Conservation (phyloP, 2,113 vertebrate species). For the Passer domesticus region DNA sequence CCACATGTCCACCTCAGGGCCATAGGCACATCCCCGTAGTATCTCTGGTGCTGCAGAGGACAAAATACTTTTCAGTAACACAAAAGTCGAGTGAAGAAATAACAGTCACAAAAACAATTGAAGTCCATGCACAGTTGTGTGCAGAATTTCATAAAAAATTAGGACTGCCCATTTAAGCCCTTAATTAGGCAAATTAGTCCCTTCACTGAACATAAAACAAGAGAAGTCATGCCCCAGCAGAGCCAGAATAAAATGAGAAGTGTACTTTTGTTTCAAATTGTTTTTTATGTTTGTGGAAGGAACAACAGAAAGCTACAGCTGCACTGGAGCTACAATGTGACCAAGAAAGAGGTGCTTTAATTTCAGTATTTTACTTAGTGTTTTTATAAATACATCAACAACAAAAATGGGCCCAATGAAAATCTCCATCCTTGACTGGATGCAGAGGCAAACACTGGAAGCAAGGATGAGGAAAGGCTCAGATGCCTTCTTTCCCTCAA, state of each 20-base stretch:
- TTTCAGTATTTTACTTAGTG: neutral
- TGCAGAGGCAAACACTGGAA: neutral
- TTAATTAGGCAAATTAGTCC: neutral
- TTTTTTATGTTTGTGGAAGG: neutral
- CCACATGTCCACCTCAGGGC: constrained; percentile 92
- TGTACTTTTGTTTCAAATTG: neutral
- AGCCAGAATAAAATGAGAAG: neutral
- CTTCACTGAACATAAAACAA: neutral
- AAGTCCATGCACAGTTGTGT: fast-evolving
- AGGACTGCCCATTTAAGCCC: neutral
- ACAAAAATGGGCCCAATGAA: neutral
- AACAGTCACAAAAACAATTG: neutral
- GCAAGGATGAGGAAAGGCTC: neutral
- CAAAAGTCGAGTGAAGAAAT: neutral
- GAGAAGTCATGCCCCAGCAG: neutral
- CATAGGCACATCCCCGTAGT: constrained; percentile 84
- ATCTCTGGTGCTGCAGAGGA: constrained; percentile 84
- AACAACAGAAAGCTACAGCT: neutral
- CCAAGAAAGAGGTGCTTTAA: neutral
- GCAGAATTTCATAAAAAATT: neutral
- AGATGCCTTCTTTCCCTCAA: neutral
- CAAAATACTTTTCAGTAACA: constrained; percentile 26
- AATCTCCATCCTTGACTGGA: neutral
- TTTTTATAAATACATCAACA: neutral
- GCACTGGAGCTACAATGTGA: neutral